Conservation (phyloP, 2,113 vertebrate genomes). For the Hemiscyllium ocellatum region DNA sequence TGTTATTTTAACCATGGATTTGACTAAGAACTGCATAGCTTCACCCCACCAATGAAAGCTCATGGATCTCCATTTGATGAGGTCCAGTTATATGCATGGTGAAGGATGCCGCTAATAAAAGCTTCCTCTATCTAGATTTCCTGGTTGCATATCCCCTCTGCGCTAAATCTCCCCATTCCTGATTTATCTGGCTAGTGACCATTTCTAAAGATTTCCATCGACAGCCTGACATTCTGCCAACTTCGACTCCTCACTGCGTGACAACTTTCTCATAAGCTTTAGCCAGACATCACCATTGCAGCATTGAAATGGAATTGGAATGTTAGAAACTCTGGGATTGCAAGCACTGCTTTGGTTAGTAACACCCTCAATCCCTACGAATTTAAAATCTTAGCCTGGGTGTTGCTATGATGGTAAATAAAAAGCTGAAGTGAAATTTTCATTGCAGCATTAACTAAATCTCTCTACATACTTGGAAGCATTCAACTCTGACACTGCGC, state of each 20-base stretch:
- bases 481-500: background rate
- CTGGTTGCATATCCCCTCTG: background rate
- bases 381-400: background rate
- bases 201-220: background rate
- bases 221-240: background rate
- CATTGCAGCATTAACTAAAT: background rate
- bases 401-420: background rate
- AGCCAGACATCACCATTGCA: background rate
- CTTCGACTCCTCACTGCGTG: background rate
- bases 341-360: background rate
- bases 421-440: background rate
- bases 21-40: background rate
- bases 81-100: background rate
- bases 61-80: background rate
- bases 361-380: no score
- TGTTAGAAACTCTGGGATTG: no score
- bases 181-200: background rate
- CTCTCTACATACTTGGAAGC: background rate
- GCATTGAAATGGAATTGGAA: background rate
- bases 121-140: background rate
- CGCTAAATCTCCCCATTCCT: background rate
- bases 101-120: background rate
- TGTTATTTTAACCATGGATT: background rate
- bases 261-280: background rate
- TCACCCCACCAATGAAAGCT: background rate